Evolutionary conservation across 2,113 vertebrate species (phyloP).

Genomic region (Antechinus flavipes): DNA sequence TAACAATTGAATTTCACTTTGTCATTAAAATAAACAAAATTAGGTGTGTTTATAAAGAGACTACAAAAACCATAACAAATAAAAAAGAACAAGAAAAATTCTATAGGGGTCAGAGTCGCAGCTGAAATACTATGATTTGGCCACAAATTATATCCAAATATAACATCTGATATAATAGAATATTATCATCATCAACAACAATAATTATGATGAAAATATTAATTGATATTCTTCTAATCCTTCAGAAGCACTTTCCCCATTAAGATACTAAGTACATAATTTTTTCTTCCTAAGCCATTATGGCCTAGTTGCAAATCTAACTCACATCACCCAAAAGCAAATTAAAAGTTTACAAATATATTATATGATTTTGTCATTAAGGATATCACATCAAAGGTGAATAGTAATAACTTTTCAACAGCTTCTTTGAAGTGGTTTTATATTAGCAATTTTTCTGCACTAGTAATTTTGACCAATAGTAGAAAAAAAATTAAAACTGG

Average conservation of each 20-base stretch:
- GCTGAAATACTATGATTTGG: not conserved
- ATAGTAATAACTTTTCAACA: not conserved
- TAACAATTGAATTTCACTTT: not conserved
- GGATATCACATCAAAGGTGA: not conserved
- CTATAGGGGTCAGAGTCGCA: not conserved
- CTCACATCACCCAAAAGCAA: not conserved
- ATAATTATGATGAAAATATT: not conserved
- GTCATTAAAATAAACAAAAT: slow-evolving; percentile 6
- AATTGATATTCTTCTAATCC: not conserved
- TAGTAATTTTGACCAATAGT: not conserved
- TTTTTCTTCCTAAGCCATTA: not conserved
- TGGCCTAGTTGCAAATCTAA: not conserved
- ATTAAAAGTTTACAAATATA: not conserved
- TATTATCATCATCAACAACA: not conserved
- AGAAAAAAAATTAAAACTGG: not conserved
- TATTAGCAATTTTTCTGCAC: not conserved
- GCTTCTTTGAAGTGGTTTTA: not conserved
- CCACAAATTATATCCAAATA: not conserved
- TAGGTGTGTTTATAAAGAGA: not conserved
- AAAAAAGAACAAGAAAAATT: not conserved
- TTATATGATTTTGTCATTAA: not conserved
- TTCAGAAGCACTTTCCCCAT: not conserved
- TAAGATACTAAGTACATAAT: not conserved
- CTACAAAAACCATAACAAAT: not conserved
- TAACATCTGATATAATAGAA: not conserved